Conservation (phyloP, 2,113 vertebrate genomes). For the rabbit (Oryctolagus cuniculus) region mOryCun1.1 NC_091453.1:109952501-109953000, state of each 20-base stretch:
- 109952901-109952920: conserved; percentile 46
- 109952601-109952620: conserved; percentile 20
- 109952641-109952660: conserved; percentile 29
- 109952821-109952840: conserved; percentile 62
- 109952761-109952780: conserved; percentile 19
- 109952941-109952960: conserved; percentile 13
- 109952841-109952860: conserved; percentile 3
- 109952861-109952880: neutral
- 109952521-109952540: conserved; percentile 55
- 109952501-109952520: conserved; percentile 33
- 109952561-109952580: neutral
- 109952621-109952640: conserved; percentile 18
- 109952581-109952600: conserved; percentile 39
- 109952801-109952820: conserved; percentile 33
- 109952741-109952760: neutral
- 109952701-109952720: conserved; percentile 28
- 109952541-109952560: conserved; percentile 32
- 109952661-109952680: conserved; percentile 56
- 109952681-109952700: conserved; percentile 46
- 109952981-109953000: neutral
- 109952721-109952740: conserved; percentile 42
- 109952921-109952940: conserved; percentile 15
- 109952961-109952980: neutral
- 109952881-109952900: conserved; percentile 58
- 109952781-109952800: neutral